Evolutionary conservation across 2,113 vertebrate species (phyloP), one percentile per base, ranked within the genome.

Genomic region (Lepus timidus): DNA sequence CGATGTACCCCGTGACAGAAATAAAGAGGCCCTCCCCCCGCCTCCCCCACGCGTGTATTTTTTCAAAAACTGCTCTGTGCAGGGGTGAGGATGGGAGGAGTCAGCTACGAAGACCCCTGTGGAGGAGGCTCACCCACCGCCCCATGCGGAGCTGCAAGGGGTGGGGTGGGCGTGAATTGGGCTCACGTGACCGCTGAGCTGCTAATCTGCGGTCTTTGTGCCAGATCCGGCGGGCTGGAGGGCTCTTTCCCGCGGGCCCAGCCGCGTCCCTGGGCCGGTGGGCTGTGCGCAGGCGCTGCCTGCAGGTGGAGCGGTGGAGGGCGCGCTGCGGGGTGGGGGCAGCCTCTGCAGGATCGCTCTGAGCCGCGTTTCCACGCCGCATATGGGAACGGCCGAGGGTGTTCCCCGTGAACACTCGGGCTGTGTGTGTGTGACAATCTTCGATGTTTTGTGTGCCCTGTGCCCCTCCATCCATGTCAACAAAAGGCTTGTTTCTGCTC

Each of bases 271-370:
- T 14, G 31, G 20, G 49, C 11, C 44, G 0, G 10, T 31, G 58
- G 27, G 20, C 65, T n/a, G 70, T 55, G 1, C 17, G 13, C 75
- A 13, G 22, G 64, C 31, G n/a, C 49, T 31, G 81, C 25, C 23
- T 23, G 17, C 16, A 5, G 33, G 64, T 4, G 52, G 9, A 75
- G 83, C 33, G 0, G 29, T 31, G 3, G 36, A 75, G 65, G 44
- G n/a, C 23, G 8, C 10, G 16, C 85, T 7, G 17, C 55, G 55
- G 55, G 55, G 55, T 58, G 55, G 55, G 55, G 96, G 96, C 97
- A 96, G 91, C 95, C 93, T 92, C 95, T 97, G 90, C 90, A 76
- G 85, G 58, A 82, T 84, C 61, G 4, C 94, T 85, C 90, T 95
- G 94, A 85, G 76, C 85, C 49, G 0, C 49, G 90, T 97, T 97